Percentiles rank a stretch among this genome's conserved stretches.
phyloP scores from a whole-genome alignment of 2,888 invertebrate species.

The Ganaspis brasiliensis region DNA sequence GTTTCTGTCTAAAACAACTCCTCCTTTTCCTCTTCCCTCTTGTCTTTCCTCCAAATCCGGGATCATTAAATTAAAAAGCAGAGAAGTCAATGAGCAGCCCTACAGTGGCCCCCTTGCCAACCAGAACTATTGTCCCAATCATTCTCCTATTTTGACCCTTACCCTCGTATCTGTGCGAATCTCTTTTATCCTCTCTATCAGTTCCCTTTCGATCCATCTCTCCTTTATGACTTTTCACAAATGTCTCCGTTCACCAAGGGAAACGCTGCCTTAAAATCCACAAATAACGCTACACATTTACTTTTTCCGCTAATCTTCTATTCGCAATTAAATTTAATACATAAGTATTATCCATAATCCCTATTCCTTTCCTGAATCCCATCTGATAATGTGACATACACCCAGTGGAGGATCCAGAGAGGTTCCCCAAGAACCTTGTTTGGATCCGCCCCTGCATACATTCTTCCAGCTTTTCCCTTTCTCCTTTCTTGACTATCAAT shows the following conservation, averaged over 20 bases:
- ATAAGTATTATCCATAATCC: constrained; percentile 44
- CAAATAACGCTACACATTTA: not conserved
- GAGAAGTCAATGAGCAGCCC: no score
- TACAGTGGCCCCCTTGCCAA: no score
- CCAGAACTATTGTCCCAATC: no score
- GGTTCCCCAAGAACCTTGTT: no score
- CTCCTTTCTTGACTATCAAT: constrained; percentile 31
- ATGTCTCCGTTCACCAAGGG: constrained; percentile 18
- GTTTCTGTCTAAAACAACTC: no score
- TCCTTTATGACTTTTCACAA: constrained; percentile 4
- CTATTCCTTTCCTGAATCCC: constrained; percentile 42
- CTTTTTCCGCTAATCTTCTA: not conserved
- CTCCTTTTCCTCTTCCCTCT: no score
- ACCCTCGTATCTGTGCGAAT: no score
- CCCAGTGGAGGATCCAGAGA: no score
- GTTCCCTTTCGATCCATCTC: not conserved
- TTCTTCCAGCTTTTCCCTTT: constrained; percentile 31
- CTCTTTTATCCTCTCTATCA: not conserved
- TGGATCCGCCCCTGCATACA: not conserved
- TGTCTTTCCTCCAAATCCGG: no score
- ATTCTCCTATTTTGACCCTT: no score
- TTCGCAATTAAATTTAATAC: constrained; percentile 7
- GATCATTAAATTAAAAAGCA: no score
- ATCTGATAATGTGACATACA: constrained; percentile 25
- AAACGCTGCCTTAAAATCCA: not conserved